Evolutionary conservation across 2,113 vertebrate species (phyloP).

Genomic region (Psittacus erithacus): DNA sequence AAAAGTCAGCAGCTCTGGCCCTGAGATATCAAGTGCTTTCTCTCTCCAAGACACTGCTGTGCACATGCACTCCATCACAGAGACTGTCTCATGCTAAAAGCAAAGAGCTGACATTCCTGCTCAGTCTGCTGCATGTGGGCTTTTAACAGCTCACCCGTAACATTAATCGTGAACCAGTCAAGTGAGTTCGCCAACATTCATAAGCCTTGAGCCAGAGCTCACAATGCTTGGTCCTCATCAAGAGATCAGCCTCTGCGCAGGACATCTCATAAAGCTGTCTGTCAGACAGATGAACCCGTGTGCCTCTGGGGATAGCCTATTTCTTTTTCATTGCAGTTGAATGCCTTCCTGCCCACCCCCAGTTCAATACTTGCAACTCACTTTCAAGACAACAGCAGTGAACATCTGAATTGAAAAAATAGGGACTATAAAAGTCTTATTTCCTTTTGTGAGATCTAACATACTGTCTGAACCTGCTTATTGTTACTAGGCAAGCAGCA

Average conservation of each 20-base stretch:
- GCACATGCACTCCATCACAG: not conserved
- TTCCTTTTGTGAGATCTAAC: not conserved
- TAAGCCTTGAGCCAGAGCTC: not conserved
- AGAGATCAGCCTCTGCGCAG: not conserved
- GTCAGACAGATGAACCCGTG: not conserved
- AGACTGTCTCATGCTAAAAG: not conserved
- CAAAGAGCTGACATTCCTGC: not conserved
- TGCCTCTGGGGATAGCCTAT: not conserved
- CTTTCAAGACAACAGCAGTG: not conserved
- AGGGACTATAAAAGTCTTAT: not conserved
- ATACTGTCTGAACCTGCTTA: not conserved
- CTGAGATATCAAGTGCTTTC: not conserved
- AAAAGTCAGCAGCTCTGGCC: not conserved
- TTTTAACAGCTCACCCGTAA: not conserved
- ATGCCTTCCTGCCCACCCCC: not conserved
- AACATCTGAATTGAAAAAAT: not conserved
- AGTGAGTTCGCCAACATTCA: not conserved
- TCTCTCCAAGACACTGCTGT: not conserved
- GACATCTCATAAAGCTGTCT: not conserved
- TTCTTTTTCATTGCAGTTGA: not conserved
- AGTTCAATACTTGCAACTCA: not conserved
- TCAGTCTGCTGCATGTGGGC: not conserved
- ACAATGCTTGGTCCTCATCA: not conserved
- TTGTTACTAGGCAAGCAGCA: constrained; percentile 17
- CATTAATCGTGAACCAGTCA: not conserved